Evolutionary conservation across 2,888 invertebrate species (phyloP).

Genomic region (Polydrusus tereticollis): DNA sequence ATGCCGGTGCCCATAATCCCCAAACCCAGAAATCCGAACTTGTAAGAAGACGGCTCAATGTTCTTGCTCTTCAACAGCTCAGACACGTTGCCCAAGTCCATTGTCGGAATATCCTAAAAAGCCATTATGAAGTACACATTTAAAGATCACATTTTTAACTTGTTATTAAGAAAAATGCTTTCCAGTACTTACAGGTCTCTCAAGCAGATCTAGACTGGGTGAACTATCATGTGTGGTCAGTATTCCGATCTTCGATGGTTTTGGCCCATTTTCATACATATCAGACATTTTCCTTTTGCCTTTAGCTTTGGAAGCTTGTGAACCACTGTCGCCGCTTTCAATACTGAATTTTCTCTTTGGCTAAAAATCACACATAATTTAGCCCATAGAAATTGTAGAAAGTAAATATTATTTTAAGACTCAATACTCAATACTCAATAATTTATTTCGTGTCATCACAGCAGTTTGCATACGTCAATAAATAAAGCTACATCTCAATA

Average conservation of each 20-base stretch:
- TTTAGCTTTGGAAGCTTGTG: constrained; percentile 21
- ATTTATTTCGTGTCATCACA: no score
- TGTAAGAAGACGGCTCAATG: constrained; percentile 86
- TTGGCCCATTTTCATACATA: constrained; percentile 26
- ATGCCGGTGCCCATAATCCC: constrained; percentile 97
- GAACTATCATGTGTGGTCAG: neutral
- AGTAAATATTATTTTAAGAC: no score
- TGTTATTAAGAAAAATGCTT: constrained; percentile 18
- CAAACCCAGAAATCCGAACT: constrained; percentile 95
- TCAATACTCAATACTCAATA: no score
- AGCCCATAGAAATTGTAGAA: no score
- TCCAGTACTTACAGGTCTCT: constrained; percentile 77
- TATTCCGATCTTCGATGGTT: constrained; percentile 28
- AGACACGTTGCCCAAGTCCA: constrained; percentile 83
- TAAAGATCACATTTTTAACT: neutral
- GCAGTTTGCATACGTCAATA: no score
- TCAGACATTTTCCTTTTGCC: constrained; percentile 35
- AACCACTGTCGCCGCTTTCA: constrained; percentile 36
- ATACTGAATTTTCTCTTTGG: constrained; percentile 31
- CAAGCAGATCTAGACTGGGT: constrained; percentile 67
- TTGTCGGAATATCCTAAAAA: constrained; percentile 69
- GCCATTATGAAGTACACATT: no score
- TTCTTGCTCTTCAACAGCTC: constrained; percentile 86
- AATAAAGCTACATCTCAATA: no score
- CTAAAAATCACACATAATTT: no score